These are phyloP conservation scores for Castor canadensis DNA, from an alignment of 2,113 vertebrate species.

Conservation along the genomic window DNA sequence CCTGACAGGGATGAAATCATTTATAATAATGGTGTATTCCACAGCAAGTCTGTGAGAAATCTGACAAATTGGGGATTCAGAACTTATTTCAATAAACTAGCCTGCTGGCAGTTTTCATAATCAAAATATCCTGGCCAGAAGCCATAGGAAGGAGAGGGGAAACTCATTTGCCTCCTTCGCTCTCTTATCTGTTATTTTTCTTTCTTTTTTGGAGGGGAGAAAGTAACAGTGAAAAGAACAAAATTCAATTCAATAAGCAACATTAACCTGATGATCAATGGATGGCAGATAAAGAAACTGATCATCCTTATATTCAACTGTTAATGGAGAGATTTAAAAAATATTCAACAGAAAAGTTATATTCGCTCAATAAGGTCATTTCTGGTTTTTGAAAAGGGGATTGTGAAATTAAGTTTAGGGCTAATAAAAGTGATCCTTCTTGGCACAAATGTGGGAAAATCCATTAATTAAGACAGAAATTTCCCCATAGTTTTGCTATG, in stretches of 20 bases:
- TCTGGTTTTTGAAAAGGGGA: not conserved
- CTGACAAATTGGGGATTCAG: conserved; percentile 55
- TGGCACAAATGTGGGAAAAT: not conserved
- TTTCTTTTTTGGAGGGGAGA: not conserved
- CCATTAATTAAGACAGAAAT: not conserved
- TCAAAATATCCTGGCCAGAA: conserved; percentile 54
- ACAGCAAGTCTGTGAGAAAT: conserved; percentile 47
- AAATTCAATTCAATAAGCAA: conserved; percentile 25
- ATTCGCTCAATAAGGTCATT: not conserved
- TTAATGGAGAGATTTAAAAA: not conserved
- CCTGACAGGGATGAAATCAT: conserved; percentile 62
- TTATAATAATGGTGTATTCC: conserved; percentile 51
- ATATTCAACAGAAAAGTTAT: not conserved
- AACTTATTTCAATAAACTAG: conserved; percentile 63
- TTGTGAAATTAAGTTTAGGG: not conserved
- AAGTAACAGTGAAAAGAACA: conserved; percentile 11
- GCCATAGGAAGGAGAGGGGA: not conserved
- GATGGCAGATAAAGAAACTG: not conserved
- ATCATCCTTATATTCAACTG: not conserved
- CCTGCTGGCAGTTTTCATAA: conserved; percentile 54
- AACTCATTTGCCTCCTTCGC: conserved; percentile 12
- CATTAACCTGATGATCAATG: not conserved
- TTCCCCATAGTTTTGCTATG: not conserved
- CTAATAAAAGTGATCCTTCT: not conserved
- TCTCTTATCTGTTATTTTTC: not conserved